These are phyloP conservation scores for Crax fasciolata DNA, from an alignment of 2,797 vertebrate genomes.

Conservation along the genomic window DNA sequence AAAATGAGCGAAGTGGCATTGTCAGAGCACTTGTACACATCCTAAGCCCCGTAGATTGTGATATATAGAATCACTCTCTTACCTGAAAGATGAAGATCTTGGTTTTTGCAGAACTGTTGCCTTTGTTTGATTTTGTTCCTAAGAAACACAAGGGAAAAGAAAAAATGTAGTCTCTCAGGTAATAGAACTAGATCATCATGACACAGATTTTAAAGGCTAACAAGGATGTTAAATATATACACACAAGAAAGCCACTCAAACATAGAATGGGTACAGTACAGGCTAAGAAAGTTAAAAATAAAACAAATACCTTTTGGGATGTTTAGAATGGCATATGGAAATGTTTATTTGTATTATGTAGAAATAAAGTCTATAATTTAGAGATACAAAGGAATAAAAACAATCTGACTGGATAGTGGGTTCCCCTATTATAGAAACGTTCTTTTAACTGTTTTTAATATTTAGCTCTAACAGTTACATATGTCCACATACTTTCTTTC, in stretches of 20 bases:
- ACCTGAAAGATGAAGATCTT: conserved; percentile 44
- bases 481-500: background rate
- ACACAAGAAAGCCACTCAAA: background rate
- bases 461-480: background rate
- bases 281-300: background rate
- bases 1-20: background rate
- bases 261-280: background rate
- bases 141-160: conserved; percentile 30
- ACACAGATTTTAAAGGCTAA: background rate
- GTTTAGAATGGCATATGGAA: background rate
- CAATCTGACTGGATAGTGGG: background rate
- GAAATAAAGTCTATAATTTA: background rate
- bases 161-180: background rate
- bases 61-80: background rate
- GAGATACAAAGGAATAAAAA: background rate
- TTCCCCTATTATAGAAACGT: background rate
- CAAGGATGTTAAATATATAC: background rate
- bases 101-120: background rate
- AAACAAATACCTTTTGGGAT: background rate
- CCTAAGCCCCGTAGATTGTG: background rate
- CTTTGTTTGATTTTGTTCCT: conserved; percentile 50
- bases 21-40: background rate
- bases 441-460: background rate
- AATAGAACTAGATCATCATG: background rate
- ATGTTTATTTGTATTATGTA: background rate